phyloP scores from a whole-genome alignment of 2,888 invertebrate species.

The Xylophagus ater region DNA sequence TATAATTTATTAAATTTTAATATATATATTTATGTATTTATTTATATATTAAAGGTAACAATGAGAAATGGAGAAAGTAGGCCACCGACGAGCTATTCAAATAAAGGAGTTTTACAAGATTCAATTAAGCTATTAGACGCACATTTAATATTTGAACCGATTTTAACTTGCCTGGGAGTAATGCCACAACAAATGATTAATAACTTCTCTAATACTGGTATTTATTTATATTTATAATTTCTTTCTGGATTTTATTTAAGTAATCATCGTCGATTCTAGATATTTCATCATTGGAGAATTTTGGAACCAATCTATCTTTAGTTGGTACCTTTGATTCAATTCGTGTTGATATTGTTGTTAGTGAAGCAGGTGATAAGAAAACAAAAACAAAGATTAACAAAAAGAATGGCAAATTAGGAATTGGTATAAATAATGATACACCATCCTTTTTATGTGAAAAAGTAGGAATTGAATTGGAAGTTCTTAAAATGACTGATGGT shows the following conservation, averaged over 20 bases:
- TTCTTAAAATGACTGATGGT: constrained; percentile 83
- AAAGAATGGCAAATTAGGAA: constrained; percentile 23
- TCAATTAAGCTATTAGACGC: constrained; percentile 80
- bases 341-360: constrained; percentile 89
- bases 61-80: constrained; percentile 33
- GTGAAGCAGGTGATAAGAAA: constrained; percentile 59
- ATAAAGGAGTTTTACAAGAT: constrained; percentile 64
- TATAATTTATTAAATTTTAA: neutral
- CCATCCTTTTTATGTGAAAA: constrained; percentile 89
- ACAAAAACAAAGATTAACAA: constrained; percentile 32
- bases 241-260: no score
- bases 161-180: constrained; percentile 78
- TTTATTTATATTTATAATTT: no score
- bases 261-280: constrained; percentile 35
- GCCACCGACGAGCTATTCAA: constrained; percentile 37
- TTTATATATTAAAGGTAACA: constrained; percentile 38
- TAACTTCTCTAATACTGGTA: constrained; percentile 34
- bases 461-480: constrained; percentile 78
- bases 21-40: neutral
- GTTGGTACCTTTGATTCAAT: constrained; percentile 78
- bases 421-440: constrained; percentile 44
- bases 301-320: constrained; percentile 76
- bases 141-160: constrained; percentile 85
- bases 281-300: constrained; percentile 68
- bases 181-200: constrained; percentile 73